These are phyloP conservation scores for Leptinotarsa tumamoca DNA, from an alignment of 2,888 invertebrate genomes.

Conservation along the genomic window DNA sequence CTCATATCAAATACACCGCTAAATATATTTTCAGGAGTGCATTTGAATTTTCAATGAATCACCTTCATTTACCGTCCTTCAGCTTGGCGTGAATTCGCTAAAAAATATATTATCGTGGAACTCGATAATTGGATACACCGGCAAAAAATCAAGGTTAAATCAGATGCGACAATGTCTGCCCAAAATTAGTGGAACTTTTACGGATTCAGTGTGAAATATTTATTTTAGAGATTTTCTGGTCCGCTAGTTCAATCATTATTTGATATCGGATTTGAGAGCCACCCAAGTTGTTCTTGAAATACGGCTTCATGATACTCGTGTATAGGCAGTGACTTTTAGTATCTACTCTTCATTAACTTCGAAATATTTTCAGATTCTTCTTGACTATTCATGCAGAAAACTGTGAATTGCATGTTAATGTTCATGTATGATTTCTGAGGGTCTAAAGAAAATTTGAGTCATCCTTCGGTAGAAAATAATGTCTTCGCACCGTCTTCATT, in stretches of 20 bases:
- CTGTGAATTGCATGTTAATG: no score
- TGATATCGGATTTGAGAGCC: constrained; percentile 28
- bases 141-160: constrained; percentile 36
- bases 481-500: no score
- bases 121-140: constrained; percentile 30
- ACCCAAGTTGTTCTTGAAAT: constrained; percentile 31
- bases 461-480: no score
- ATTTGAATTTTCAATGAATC: not conserved
- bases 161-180: constrained; percentile 32
- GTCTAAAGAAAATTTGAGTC: no score
- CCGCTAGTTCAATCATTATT: constrained; percentile 31
- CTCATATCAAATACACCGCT: no score
- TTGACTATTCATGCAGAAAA: no score
- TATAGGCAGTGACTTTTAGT: not conserved
- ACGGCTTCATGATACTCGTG: constrained; percentile 20
- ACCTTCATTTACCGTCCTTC: not conserved
- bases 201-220: constrained; percentile 39
- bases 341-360: not conserved
- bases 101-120: constrained; percentile 28
- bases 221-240: constrained; percentile 28
- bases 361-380: not conserved
- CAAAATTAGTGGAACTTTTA: constrained; percentile 34
- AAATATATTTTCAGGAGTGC: no score
- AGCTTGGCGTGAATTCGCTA: not conserved
- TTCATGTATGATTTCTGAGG: no score